Evolutionary conservation across 2,113 vertebrate genomes (phyloP).

Genomic region (Solenodon paradoxus): DNA sequence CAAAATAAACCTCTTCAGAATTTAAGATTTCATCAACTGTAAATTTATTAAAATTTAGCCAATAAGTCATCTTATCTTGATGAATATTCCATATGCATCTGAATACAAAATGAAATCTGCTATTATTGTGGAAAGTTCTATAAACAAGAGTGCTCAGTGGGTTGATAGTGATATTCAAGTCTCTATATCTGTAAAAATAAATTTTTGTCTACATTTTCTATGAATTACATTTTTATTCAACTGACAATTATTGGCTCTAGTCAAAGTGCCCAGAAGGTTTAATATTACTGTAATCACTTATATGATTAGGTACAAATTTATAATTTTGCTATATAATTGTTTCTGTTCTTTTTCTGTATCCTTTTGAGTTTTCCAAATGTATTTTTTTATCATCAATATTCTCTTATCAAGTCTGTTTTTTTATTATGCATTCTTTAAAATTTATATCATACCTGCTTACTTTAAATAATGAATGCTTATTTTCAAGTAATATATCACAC

Average conservation of each 20-base stretch:
- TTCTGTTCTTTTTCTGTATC: not conserved
- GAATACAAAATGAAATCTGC: not conserved
- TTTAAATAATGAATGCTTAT: too few relatives aligned
- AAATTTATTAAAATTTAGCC: not conserved
- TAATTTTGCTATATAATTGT: not conserved
- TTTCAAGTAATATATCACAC: not conserved
- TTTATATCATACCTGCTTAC: not conserved
- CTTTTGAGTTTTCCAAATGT: not conserved
- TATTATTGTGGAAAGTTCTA: not conserved
- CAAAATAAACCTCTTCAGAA: not conserved
- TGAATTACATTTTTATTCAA: too few relatives aligned
- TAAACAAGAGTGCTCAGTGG: not conserved
- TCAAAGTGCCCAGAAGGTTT: not conserved
- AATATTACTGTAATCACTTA: not conserved
- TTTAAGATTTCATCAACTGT: not conserved
- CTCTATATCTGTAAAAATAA: too few relatives aligned
- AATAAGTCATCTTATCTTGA: not conserved
- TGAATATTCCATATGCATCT: not conserved
- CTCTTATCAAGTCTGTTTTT: not conserved
- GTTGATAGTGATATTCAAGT: not conserved
- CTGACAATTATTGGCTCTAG: not conserved
- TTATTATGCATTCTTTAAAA: not conserved
- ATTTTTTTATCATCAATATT: not conserved
- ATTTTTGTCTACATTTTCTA: too few relatives aligned
- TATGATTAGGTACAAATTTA: not conserved